phyloP scores from a whole-genome alignment of 2,888 invertebrate genomes.

The Spisula solida region DNA sequence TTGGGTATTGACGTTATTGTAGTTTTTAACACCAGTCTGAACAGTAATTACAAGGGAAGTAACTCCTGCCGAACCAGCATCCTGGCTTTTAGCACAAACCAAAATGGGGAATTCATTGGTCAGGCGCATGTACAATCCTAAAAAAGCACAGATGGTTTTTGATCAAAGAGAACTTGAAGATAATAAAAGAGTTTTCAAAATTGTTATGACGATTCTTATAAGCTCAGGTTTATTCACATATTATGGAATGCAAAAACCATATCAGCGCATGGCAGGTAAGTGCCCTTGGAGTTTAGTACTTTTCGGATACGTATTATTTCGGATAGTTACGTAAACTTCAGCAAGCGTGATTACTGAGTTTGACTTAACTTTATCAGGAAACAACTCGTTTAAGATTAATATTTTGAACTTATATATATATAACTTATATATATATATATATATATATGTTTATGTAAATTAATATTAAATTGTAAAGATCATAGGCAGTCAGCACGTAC shows the following conservation, averaged over 20 bases:
- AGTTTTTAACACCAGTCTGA: too few species aligned
- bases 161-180: slow-evolving; percentile 14
- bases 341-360: neutral
- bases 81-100: neutral
- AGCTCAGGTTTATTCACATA: neutral
- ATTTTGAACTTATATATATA: too few species aligned
- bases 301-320: slow-evolving; percentile 25
- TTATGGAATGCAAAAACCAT: neutral
- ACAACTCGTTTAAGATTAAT: too few species aligned
- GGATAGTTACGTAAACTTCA: neutral
- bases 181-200: neutral
- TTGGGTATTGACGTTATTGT: too few species aligned
- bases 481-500: too few species aligned
- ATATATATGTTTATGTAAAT: too few species aligned
- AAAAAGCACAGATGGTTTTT: neutral
- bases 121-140: neutral
- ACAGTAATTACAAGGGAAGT: too few species aligned
- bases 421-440: too few species aligned
- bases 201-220: neutral
- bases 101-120: neutral
- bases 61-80: too few species aligned
- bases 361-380: too few species aligned
- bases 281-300: slow-evolving; percentile 33
- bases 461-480: too few species aligned
- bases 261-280: neutral